Conservation (phyloP, 2,888 invertebrate species). For the Parnassius glacialis region DNA sequence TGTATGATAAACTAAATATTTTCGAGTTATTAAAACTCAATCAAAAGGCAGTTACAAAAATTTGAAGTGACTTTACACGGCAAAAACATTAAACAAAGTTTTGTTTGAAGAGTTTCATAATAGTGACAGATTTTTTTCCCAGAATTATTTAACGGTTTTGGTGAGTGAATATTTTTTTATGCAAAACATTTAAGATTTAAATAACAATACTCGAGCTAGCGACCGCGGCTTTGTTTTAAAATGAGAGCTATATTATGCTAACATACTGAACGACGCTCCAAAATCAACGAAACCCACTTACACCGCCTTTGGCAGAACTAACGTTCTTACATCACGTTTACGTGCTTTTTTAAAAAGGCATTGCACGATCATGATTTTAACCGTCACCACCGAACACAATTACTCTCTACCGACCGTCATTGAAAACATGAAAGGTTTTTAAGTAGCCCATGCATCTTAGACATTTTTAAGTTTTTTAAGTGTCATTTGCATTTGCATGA, state of each 20-base stretch:
- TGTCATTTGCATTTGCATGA: too few relatives aligned
- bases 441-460: too few relatives aligned
- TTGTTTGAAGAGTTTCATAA: conserved; percentile 5
- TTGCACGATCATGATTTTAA: too few relatives aligned
- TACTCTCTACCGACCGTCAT: too few relatives aligned
- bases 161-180: conserved; percentile 25
- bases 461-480: too few relatives aligned
- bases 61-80: too few relatives aligned
- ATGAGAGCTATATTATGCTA: conserved; percentile 6
- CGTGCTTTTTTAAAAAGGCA: neutral
- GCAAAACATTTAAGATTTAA: conserved; percentile 19
- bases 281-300: conserved; percentile 19
- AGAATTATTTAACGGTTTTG: conserved; percentile 19
- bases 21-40: neutral
- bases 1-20: neutral
- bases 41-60: neutral
- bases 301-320: conserved; percentile 18
- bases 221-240: conserved; percentile 21
- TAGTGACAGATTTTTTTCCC: neutral
- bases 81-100: neutral
- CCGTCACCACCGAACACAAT: too few relatives aligned
- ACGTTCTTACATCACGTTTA: conserved; percentile 7
- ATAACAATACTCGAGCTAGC: conserved; percentile 16
- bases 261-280: conserved; percentile 5
- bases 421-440: too few relatives aligned